Evolutionary conservation across 2,888 invertebrate species (phyloP).

Genomic region (Gasteruption jaculator): DNA sequence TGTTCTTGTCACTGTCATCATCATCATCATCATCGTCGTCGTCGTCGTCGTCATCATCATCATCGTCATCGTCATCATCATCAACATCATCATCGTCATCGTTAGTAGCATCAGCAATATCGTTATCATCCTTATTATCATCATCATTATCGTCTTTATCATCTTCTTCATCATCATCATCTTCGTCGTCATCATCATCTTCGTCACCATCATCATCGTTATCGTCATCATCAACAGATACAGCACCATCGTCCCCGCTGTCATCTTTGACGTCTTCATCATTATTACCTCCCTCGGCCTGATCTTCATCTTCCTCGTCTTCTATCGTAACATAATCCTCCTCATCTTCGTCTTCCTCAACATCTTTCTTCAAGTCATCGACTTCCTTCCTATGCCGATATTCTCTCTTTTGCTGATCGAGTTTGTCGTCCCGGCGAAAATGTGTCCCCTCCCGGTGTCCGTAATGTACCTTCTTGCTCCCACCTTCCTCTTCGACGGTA

Average conservation of each 20-base stretch:
- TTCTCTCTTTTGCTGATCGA: neutral
- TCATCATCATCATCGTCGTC: conserved; percentile 12
- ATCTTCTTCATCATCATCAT: conserved; percentile 10
- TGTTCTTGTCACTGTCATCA: conserved; percentile 13
- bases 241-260: neutral
- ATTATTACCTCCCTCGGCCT: conserved; percentile 40
- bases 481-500: conserved; percentile 22
- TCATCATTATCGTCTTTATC: conserved; percentile 15
- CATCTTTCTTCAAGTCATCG: conserved; percentile 20
- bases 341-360: conserved; percentile 11
- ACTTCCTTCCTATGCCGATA: neutral
- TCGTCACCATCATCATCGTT: conserved; percentile 3
- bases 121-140: conserved; percentile 18
- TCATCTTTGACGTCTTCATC: conserved; percentile 23
- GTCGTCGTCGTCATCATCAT: conserved; percentile 12
- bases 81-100: conserved; percentile 12
- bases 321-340: conserved; percentile 23
- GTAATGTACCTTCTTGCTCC: conserved; percentile 17
- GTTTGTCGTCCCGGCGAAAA: neutral
- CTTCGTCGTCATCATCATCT: conserved; percentile 6
- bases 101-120: conserved; percentile 28
- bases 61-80: conserved; percentile 19
- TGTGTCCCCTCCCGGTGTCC: conserved; percentile 5
- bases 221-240: too few relatives aligned
- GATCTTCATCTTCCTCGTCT: conserved; percentile 20